These are phyloP conservation scores for Mimumesa dahlbomi DNA, from an alignment of 2,888 invertebrate species.

Conservation along the genomic window DNA sequence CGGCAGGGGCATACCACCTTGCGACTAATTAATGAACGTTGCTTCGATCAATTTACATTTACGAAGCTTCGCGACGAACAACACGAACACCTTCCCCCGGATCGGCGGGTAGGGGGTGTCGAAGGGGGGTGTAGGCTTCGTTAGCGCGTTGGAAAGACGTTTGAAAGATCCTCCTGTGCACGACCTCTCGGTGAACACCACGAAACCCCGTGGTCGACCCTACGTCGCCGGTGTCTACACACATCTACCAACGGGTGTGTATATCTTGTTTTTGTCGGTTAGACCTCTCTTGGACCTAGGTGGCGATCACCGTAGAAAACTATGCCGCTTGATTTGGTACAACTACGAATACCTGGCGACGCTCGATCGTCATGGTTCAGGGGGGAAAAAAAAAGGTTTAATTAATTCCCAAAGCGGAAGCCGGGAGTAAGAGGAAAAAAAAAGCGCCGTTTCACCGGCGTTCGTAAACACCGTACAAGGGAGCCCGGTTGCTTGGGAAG, in stretches of 20 bases:
- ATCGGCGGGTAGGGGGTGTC: constrained; percentile 40
- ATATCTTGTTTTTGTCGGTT: constrained; percentile 5
- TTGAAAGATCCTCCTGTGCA: constrained; percentile 43
- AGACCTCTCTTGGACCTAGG: neutral
- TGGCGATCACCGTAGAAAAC: constrained; percentile 9
- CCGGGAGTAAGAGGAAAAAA: neutral
- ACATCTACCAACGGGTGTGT: neutral
- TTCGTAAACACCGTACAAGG: neutral
- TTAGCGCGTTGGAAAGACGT: constrained; percentile 65
- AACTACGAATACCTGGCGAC: constrained; percentile 1
- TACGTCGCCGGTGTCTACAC: neutral
- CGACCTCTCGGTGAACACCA: constrained; percentile 55
- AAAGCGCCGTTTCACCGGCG: neutral
- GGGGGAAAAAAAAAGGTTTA: constrained; percentile 18
- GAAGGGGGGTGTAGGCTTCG: constrained; percentile 68
- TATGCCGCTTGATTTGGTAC: constrained; percentile 21
- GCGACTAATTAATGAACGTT: constrained; percentile 79
- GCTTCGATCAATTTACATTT: constrained; percentile 78
- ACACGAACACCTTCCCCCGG: constrained; percentile 31
- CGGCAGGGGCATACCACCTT: constrained; percentile 69
- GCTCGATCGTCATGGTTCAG: neutral
- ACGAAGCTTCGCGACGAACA: constrained; percentile 63
- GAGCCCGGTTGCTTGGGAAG: constrained; percentile 1
- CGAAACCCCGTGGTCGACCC: constrained; percentile 1
- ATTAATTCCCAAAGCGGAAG: constrained; percentile 27